Base-by-base conservation (phyloP, 1,140 invertebrate species). In the Stenopsyche tienmushanensis region DNA sequence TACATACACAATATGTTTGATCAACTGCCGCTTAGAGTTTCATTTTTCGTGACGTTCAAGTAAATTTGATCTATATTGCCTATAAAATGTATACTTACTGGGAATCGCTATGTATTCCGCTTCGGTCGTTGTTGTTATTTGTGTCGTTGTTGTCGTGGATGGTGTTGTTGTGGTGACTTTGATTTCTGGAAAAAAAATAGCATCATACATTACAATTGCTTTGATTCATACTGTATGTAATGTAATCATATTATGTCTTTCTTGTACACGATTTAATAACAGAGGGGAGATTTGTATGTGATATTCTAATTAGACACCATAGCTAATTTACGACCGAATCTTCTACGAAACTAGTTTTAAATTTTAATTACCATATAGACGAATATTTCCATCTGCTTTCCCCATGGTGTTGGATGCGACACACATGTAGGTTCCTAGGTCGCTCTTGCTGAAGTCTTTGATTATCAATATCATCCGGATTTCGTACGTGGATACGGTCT, bases 361-460 rank as follows among this genome's bases (percentile, higher is more conserved):
- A 65, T 47, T 60, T 49, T 47, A 71, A 81, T 83, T 79, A 90
- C 89, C 85, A 75, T 88, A 88, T 39, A 91, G 75, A 62, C 86
- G 76, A 69, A 90, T 82, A 13, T 82, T 85, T 23, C 85, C 85
- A 64, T 87, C 84, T 10, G 88, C 84, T 71, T 82, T 86, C 1
- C 90, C 90, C 72, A 90, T 82, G 5, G 84, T 84, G 67, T 91
- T 91, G 10, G 84, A 84, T 1, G 89, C 86, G 2, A 88, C 83
- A 74, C 90, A 91, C 39, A 83, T 86, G 77, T 91, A 92, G 15
- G 84, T 83, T 1, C 89, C 89, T 42, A 85, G 81, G 75, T 91
- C 90, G 41, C 79, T 76, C 63, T 81, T 76, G 21, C 80, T 80
- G 65, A 91, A 84, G 62, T 85, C 79, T 20, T 79, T 79, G 71